Percentiles rank a stretch among this genome's conserved stretches.
phyloP scores from a whole-genome alignment of 2,113 vertebrate genomes.

The Aepyceros melampus region DNA sequence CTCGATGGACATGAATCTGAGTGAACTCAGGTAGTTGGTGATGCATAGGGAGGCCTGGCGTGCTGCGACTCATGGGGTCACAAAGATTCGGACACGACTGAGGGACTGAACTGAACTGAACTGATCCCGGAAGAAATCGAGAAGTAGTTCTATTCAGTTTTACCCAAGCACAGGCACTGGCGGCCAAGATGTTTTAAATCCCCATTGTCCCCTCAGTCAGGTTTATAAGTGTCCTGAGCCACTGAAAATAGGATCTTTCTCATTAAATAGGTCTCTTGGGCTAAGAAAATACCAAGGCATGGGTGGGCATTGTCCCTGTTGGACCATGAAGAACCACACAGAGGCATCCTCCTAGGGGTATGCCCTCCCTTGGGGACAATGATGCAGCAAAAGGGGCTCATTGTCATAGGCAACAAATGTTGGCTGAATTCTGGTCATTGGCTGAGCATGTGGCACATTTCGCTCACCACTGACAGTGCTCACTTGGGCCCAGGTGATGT shows the following conservation, averaged over 20 bases:
- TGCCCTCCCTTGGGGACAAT: neutral
- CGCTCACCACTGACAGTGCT: neutral
- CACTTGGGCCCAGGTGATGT: neutral
- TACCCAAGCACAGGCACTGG: neutral
- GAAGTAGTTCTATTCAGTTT: neutral
- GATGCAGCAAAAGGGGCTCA: neutral
- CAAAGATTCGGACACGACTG: no score
- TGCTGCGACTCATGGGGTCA: no score
- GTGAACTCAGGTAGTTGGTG: no score
- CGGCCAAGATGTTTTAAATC: neutral
- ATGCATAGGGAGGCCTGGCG: no score
- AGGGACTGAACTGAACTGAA: no score
- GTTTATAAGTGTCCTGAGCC: neutral
- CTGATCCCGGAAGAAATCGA: neutral
- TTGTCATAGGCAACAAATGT: neutral
- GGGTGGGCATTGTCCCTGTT: neutral
- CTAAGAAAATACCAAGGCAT: neutral
- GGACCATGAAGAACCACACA: neutral
- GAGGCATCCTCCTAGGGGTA: neutral
- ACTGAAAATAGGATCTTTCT: neutral
- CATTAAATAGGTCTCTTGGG: neutral
- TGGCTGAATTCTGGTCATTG: neutral
- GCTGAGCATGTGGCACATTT: no score
- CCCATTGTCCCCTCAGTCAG: neutral
- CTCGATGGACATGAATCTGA: fast-evolving